phyloP scores from a whole-genome alignment of 2,797 vertebrate species.

The Myotis daubentonii region DNA sequence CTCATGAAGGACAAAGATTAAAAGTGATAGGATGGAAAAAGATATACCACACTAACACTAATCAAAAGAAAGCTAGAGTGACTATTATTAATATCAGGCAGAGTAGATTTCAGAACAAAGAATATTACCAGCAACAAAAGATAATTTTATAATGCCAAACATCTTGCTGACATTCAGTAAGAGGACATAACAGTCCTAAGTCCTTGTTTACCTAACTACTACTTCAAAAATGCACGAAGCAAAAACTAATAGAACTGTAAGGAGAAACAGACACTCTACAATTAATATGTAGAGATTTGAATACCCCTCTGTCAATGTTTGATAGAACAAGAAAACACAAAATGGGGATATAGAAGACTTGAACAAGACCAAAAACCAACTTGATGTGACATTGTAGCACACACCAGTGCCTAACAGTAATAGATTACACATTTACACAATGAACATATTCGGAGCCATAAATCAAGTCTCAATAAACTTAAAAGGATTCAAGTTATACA shows the following conservation, averaged over 20 bases:
- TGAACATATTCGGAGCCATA: neutral
- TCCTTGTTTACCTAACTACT: neutral
- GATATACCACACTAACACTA: neutral
- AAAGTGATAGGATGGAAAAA: neutral
- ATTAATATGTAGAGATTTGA: neutral
- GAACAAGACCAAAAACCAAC: neutral
- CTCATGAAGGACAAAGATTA: neutral
- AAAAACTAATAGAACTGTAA: neutral
- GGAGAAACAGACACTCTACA: neutral
- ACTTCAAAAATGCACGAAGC: slow-evolving; percentile 1
- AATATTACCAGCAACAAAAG: neutral
- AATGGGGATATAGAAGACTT: neutral
- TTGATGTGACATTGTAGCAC: neutral
- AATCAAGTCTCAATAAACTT: neutral
- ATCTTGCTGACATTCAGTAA: neutral
- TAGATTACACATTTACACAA: neutral
- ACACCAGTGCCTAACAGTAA: neutral
- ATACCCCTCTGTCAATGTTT: neutral
- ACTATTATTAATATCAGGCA: neutral
- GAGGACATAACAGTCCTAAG: neutral
- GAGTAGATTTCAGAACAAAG: slow-evolving; percentile 17
- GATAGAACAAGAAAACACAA: neutral
- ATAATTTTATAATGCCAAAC: neutral
- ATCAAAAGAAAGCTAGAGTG: neutral
- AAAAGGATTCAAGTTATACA: slow-evolving; percentile 10